These are phyloP conservation scores for Colius striatus DNA, from an alignment of 2,113 vertebrate species.

Conservation along the genomic window DNA sequence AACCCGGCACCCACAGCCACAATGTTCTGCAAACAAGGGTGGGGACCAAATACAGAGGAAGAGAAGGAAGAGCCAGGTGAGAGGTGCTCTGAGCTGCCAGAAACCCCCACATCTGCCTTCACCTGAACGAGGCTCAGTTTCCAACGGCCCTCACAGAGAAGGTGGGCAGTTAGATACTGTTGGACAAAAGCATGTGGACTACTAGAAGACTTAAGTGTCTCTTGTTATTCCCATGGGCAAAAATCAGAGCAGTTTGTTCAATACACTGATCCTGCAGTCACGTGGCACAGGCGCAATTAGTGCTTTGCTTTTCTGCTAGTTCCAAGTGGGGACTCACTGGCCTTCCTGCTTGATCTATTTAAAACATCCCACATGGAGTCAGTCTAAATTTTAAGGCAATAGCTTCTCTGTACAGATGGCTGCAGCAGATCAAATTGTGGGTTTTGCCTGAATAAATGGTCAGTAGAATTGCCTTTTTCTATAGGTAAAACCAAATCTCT, in stretches of 20 bases:
- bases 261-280: not conserved
- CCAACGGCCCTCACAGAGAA: not conserved
- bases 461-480: not conserved
- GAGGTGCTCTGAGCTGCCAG: not conserved
- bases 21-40: conserved; percentile 76
- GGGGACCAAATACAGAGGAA: not conserved
- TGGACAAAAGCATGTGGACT: not conserved
- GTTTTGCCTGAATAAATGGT: not conserved
- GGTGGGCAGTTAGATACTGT: not conserved
- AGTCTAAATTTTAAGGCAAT: no score
- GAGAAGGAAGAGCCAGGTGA: not conserved
- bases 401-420: not conserved
- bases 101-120: not conserved
- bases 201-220: not conserved
- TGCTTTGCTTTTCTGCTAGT: not conserved
- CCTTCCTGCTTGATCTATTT: not conserved
- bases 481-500: not conserved
- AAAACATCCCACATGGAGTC: not conserved
- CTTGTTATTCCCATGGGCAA: not conserved
- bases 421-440: not conserved
- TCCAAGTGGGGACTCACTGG: not conserved
- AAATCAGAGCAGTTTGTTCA: not conserved
- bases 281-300: fast-evolving
- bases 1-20: conserved; percentile 88
- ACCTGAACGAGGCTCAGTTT: not conserved